Conservation (phyloP, 2,113 vertebrate genomes). For the Piprites chloris region DNA sequence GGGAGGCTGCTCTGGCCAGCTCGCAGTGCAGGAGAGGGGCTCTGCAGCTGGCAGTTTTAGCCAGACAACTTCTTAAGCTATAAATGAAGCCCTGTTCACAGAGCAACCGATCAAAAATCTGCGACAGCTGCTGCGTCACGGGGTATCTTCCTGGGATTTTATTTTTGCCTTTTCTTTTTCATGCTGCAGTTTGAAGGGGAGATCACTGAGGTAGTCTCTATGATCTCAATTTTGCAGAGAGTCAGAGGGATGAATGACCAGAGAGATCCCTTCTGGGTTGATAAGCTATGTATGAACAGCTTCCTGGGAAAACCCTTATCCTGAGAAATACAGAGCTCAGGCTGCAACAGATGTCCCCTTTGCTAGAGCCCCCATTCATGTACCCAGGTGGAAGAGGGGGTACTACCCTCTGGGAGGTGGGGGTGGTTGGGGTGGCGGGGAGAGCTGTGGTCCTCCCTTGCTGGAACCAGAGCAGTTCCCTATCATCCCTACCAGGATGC, state of each 20-base stretch:
- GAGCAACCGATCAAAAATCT: background rate
- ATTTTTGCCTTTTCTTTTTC: background rate
- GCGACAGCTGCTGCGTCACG: fast-evolving
- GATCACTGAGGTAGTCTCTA: background rate
- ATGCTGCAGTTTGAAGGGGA: background rate
- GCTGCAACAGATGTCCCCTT: background rate
- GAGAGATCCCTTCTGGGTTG: background rate
- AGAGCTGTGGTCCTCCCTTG: background rate
- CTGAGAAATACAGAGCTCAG: background rate
- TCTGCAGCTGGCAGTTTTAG: background rate
- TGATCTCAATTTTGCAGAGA: background rate
- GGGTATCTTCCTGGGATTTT: background rate
- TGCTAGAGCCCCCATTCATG: background rate
- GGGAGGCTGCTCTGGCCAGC: background rate
- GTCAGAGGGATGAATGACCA: background rate
- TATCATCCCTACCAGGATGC: fast-evolving
- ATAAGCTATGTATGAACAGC: background rate
- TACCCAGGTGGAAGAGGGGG: background rate
- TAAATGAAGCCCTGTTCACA: background rate
- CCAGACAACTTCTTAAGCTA: background rate
- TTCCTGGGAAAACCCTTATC: background rate
- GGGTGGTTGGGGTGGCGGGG: background rate
- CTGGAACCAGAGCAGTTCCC: background rate
- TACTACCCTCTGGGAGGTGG: background rate
- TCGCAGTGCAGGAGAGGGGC: fast-evolving